phyloP scores from a whole-genome alignment of 2,888 invertebrate genomes.

The Chrysolina americana region DNA sequence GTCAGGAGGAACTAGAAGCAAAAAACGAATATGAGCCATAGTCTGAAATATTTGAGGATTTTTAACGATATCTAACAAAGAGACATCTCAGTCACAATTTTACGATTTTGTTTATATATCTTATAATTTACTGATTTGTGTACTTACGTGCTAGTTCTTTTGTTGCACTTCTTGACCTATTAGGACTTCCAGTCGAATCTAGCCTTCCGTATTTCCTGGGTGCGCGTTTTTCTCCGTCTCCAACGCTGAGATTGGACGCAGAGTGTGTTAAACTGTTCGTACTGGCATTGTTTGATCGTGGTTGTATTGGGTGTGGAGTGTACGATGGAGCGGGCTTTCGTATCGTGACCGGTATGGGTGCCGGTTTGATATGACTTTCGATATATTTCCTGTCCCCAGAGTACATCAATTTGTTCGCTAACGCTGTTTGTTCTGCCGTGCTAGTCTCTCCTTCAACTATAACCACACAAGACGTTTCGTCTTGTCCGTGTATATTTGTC shows the following conservation, averaged over 20 bases:
- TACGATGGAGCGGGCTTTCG: constrained; percentile 71
- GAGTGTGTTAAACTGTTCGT: constrained; percentile 68
- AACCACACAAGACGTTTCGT: constrained; percentile 95
- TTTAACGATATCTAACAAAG: too few species aligned
- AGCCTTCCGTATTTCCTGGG: constrained; percentile 80
- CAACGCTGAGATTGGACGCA: constrained; percentile 67
- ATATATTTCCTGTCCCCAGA: constrained; percentile 92
- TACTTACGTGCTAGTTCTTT: constrained; percentile 86
- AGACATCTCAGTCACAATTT: too few species aligned
- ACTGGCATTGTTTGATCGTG: constrained; percentile 58
- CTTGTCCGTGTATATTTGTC: constrained; percentile 92
- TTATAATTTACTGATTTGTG: background rate
- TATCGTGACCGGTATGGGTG: constrained; percentile 82
- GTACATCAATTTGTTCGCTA: constrained; percentile 90
- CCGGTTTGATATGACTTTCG: constrained; percentile 86
- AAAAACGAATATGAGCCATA: constrained; percentile 33
- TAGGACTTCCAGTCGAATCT: constrained; percentile 85
- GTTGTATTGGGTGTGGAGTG: constrained; percentile 68
- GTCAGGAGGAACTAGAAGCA: constrained; percentile 82
- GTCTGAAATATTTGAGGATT: too few species aligned
- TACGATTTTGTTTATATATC: too few species aligned
- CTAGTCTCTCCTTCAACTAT: constrained; percentile 91
- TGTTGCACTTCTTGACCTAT: constrained; percentile 89
- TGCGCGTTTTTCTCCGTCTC: constrained; percentile 70
- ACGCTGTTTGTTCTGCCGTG: constrained; percentile 85